Evolutionary conservation across 1,140 invertebrate species (phyloP).

Genomic region (Anthonomus grandis): DNA sequence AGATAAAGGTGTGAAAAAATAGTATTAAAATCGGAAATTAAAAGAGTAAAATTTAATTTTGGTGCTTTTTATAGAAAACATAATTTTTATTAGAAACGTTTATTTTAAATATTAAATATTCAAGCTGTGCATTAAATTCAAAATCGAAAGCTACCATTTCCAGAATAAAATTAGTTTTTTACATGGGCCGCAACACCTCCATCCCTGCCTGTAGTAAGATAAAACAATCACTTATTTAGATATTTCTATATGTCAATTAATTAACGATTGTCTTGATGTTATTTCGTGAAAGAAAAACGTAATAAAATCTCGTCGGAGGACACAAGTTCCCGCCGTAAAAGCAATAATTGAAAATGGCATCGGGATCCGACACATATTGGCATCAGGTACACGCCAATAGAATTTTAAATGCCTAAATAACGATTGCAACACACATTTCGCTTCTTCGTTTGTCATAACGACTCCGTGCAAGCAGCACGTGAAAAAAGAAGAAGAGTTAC

Average conservation of each 20-base stretch:
- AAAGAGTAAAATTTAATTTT: no score
- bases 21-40: no score
- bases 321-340: conserved; percentile 17
- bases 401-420: conserved; percentile 18
- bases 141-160: no score
- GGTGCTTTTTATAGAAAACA: no score
- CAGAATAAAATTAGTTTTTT: no score
- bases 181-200: no score
- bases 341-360: conserved; percentile 22
- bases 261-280: conserved; percentile 12
- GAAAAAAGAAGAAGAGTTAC: conserved; percentile 6
- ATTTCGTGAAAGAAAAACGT: conserved; percentile 14
- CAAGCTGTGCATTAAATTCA: no score
- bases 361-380: conserved; percentile 15
- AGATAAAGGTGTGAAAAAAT: no score
- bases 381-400: conserved; percentile 12
- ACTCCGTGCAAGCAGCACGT: neutral
- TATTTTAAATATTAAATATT: no score
- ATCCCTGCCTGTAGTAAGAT: no score
- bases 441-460: conserved; percentile 10
- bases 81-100: no score
- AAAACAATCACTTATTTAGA: no score
- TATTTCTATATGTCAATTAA: conserved; percentile 21
- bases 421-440: neutral
- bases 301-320: conserved; percentile 20